These are phyloP conservation scores for Pterostichus madidus DNA, from an alignment of 2,888 invertebrate genomes.

Conservation along the genomic window DNA sequence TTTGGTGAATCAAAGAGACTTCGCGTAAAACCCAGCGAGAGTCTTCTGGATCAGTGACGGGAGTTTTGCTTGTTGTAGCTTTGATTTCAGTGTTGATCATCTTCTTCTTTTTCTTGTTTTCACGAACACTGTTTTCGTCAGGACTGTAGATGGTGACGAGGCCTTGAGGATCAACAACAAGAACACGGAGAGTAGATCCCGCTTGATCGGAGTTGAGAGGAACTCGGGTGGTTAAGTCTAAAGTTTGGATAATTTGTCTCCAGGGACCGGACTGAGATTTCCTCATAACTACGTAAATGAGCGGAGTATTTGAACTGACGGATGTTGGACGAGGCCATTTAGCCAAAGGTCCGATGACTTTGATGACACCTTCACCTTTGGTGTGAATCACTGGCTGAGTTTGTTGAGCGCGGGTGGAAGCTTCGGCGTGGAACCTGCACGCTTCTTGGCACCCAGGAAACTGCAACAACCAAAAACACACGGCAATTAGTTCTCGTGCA, in stretches of 20 bases:
- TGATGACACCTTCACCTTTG: constrained; percentile 84
- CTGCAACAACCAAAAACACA: constrained; percentile 77
- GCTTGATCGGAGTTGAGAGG: constrained; percentile 81
- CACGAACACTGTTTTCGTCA: constrained; percentile 80
- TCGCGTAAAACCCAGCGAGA: constrained; percentile 83
- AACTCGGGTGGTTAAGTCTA: constrained; percentile 82
- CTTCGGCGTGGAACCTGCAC: constrained; percentile 84
- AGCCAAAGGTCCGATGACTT: constrained; percentile 82
- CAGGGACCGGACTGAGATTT: constrained; percentile 82
- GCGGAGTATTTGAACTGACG: constrained; percentile 79
- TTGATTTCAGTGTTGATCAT: constrained; percentile 78
- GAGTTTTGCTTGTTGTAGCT: constrained; percentile 78
- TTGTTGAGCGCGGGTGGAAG: constrained; percentile 81
- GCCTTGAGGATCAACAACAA: constrained; percentile 85
- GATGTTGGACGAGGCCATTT: constrained; percentile 84
- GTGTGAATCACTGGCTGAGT: constrained; percentile 86
- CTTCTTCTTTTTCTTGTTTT: constrained; percentile 76
- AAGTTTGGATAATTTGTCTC: constrained; percentile 84
- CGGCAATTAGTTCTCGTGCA: not conserved
- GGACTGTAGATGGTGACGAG: constrained; percentile 86
- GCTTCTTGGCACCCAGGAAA: constrained; percentile 86
- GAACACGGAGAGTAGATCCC: constrained; percentile 83
- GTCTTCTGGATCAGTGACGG: constrained; percentile 77
- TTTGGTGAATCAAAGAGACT: constrained; percentile 86
- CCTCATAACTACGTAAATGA: constrained; percentile 86